Percentiles rank a stretch among this genome's conserved stretches.
These are phyloP conservation scores for Poeciliopsis infans DNA, from an alignment of 2,797 vertebrate species.

Conservation along the genomic window DNA sequence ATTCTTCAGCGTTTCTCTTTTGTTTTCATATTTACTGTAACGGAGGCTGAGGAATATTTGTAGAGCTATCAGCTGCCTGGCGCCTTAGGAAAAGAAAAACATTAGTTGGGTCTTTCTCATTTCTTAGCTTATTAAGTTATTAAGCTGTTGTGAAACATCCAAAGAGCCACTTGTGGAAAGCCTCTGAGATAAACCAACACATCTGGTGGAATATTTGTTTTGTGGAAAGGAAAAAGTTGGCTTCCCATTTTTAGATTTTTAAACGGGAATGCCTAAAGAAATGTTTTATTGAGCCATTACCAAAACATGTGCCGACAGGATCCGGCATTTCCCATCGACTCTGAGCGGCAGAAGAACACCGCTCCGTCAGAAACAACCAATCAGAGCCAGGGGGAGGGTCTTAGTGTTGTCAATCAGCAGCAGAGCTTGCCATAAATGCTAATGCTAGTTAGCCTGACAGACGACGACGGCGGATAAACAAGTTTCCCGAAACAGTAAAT, in stretches of 20 bases:
- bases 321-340: not conserved
- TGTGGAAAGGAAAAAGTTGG: not conserved
- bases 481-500: too few species aligned
- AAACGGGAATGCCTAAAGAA: not conserved
- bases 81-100: not conserved
- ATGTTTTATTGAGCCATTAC: not conserved
- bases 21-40: not conserved
- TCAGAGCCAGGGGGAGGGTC: too few species aligned
- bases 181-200: not conserved
- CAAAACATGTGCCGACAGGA: not conserved
- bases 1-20: constrained; percentile 1
- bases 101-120: not conserved
- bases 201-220: not conserved
- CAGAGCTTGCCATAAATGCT: too few species aligned
- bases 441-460: too few species aligned
- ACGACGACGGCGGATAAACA: too few species aligned
- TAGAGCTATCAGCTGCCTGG: not conserved
- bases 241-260: not conserved
- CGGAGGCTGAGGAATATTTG: not conserved
- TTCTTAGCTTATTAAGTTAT: not conserved
- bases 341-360: not conserved
- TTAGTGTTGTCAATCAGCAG: too few species aligned
- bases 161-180: not conserved
- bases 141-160: not conserved
- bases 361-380: too few species aligned